Conservation (phyloP, 2,888 invertebrate species). For the Rhagonycha fulva region DNA sequence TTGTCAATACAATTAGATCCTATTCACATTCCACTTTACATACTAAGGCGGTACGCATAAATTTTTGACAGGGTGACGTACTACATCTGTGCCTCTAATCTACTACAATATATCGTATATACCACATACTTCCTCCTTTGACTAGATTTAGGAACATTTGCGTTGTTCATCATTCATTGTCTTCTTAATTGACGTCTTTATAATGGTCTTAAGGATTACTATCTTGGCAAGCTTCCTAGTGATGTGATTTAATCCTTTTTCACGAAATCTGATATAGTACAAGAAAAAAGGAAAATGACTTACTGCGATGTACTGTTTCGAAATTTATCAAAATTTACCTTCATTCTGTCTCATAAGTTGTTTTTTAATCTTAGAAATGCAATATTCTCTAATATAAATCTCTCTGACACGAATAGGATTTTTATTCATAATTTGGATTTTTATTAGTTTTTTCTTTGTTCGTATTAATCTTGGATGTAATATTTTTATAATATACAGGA, state of each 20-base stretch:
- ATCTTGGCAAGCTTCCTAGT: slow-evolving; percentile 10
- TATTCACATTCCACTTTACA: slow-evolving; percentile 9
- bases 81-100: slow-evolving; percentile 12
- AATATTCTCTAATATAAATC: background rate
- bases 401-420: background rate
- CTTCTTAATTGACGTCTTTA: slow-evolving; percentile 23
- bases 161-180: slow-evolving; percentile 24
- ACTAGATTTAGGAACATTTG: slow-evolving; percentile 18
- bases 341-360: background rate
- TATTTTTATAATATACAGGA: background rate
- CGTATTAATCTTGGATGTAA: background rate
- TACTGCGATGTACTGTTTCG: background rate
- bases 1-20: slow-evolving; percentile 11
- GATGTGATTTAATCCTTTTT: slow-evolving; percentile 14
- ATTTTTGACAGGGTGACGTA: slow-evolving; percentile 22
- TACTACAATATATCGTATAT: slow-evolving; percentile 11
- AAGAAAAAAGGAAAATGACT: background rate
- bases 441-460: background rate
- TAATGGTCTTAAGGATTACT: slow-evolving; percentile 20
- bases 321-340: background rate
- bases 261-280: slow-evolving; percentile 8
- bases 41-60: slow-evolving; percentile 5
- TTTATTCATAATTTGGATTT: background rate
- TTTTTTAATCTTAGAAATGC: background rate
- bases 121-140: slow-evolving; percentile 17